phyloP scores from a whole-genome alignment of 2,888 invertebrate species.

The Hecatera dysodea region DNA sequence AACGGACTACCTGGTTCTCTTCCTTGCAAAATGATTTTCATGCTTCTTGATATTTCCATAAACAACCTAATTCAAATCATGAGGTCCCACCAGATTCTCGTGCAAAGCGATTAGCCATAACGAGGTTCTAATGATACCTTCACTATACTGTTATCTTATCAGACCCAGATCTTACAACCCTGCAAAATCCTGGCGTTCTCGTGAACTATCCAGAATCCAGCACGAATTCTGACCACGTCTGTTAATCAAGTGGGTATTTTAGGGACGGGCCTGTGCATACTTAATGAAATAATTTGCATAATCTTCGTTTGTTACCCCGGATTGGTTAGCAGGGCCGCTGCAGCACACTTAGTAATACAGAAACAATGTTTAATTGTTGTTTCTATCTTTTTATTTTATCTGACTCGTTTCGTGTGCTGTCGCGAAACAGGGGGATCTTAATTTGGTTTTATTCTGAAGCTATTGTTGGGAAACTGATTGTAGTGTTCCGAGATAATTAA shows the following conservation, averaged over 20 bases:
- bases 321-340: constrained; percentile 60
- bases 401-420: constrained; percentile 40
- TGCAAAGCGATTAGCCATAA: constrained; percentile 20
- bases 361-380: constrained; percentile 64
- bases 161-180: constrained; percentile 36
- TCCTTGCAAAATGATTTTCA: not conserved
- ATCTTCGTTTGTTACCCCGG: constrained; percentile 68
- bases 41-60: not conserved
- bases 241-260: constrained; percentile 74
- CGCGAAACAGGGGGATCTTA: constrained; percentile 30
- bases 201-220: constrained; percentile 58
- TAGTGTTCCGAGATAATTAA: constrained; percentile 21
- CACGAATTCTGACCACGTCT: constrained; percentile 66
- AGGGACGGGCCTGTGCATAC: constrained; percentile 64
- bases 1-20: not conserved
- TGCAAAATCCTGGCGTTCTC: constrained; percentile 35
- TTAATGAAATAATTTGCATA: constrained; percentile 73
- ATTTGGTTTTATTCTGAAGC: constrained; percentile 50
- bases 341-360: constrained; percentile 53
- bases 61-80: not conserved
- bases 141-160: constrained; percentile 5
- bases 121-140: constrained; percentile 12
- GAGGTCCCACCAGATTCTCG: not conserved
- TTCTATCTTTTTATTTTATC: constrained; percentile 56
- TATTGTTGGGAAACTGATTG: constrained; percentile 31